Conservation (phyloP, 1,140 invertebrate species). For the Venustaconcha ellipsiformis region DNA sequence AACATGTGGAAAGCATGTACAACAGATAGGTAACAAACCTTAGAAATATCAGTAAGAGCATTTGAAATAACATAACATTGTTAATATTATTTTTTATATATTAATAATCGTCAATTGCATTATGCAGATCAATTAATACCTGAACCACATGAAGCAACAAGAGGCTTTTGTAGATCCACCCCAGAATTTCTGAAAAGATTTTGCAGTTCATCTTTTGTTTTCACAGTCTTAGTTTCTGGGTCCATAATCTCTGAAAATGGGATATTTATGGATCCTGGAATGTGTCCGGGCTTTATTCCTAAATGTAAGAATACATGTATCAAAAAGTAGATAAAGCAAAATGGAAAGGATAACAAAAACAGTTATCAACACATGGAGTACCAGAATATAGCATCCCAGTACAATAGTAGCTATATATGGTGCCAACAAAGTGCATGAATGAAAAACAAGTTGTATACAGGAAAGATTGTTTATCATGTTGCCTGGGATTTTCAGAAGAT, state of each 20-base stretch:
- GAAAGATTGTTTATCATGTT: too few species aligned
- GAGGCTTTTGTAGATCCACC: conserved; percentile 51
- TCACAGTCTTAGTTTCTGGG: conserved; percentile 41
- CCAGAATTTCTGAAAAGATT: conserved; percentile 42
- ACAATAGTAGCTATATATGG: not conserved
- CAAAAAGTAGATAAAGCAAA: not conserved
- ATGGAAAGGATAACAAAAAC: not conserved
- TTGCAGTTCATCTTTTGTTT: conserved; percentile 42
- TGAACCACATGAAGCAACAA: conserved; percentile 59
- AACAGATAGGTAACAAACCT: not conserved
- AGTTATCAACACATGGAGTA: not conserved
- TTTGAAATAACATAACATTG: not conserved
- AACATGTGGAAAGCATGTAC: too few species aligned
- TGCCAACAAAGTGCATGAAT: not conserved
- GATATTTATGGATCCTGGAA: conserved; percentile 51
- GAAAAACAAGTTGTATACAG: too few species aligned
- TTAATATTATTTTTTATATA: not conserved
- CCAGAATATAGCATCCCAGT: not conserved
- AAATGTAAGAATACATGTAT: conserved; percentile 13
- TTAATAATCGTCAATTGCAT: not conserved
- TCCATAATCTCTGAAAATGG: conserved; percentile 48
- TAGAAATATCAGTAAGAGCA: not conserved
- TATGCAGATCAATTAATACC: conserved; percentile 38
- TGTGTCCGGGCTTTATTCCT: conserved; percentile 62
- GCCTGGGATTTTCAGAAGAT: too few species aligned